A percentile compares a stretch with the other conserved stretches of the same genome.
phyloP scores from a whole-genome alignment of 2,113 vertebrate genomes.

The Gobio gobio region DNA sequence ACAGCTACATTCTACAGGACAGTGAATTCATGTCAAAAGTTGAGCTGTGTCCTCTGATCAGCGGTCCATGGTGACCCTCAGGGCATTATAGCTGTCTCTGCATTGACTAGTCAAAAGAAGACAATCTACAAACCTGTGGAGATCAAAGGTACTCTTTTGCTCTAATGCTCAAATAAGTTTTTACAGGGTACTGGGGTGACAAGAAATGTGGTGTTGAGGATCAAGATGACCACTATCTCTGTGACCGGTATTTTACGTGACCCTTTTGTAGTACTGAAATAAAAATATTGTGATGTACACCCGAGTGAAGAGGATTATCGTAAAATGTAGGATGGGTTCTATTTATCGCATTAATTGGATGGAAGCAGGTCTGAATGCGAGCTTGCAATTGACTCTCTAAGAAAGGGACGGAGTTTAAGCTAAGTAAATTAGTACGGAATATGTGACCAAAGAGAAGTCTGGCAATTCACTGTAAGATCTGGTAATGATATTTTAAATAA shows the following conservation, averaged over 20 bases:
- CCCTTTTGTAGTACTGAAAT: background rate
- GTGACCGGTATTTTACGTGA: background rate
- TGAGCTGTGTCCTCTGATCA: constrained; percentile 5
- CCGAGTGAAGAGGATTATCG: background rate
- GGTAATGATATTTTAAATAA: too few relatives aligned
- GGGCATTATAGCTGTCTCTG: constrained; percentile 14
- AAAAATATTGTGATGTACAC: background rate
- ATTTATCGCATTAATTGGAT: too few relatives aligned
- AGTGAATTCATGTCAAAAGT: constrained; percentile 1
- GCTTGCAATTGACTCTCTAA: too few relatives aligned
- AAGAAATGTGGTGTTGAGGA: background rate
- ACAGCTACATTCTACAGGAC: background rate
- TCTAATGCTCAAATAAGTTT: constrained; percentile 2
- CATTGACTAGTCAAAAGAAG: constrained; percentile 23
- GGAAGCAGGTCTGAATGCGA: too few relatives aligned
- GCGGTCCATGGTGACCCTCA: constrained; percentile 40
- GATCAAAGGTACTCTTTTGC: constrained; percentile 53
- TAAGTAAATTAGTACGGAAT: too few relatives aligned
- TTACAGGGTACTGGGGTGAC: background rate
- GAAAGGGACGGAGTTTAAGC: too few relatives aligned
- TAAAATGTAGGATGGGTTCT: background rate
- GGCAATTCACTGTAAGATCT: too few relatives aligned
- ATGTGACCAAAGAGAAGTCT: too few relatives aligned
- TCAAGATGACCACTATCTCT: background rate
- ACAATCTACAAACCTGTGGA: constrained; percentile 44